Percentiles rank a stretch among this genome's conserved stretches.
Conservation (phyloP, 2,888 invertebrate species). For the Ophonus ardosiacus region DNA sequence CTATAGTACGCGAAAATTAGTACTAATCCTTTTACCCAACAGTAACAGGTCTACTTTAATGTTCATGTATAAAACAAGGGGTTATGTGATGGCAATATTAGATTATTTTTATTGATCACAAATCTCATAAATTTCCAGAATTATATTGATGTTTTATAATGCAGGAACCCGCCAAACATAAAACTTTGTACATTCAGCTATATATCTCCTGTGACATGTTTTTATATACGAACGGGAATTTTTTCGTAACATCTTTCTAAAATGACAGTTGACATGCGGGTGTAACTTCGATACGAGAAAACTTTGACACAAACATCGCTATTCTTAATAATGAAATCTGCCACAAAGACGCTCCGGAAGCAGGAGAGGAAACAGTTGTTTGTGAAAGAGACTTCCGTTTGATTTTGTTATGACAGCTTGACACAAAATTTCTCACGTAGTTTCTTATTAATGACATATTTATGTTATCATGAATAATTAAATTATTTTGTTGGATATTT, state of each 20-base stretch:
- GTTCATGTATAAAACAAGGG: too few species aligned
- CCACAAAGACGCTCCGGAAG: background rate
- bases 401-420: slow-evolving; percentile 23
- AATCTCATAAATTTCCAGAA: background rate
- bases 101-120: background rate
- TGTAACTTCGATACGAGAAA: slow-evolving; percentile 33
- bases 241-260: slow-evolving; percentile 26
- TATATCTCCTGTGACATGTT: background rate
- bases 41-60: too few species aligned
- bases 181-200: background rate
- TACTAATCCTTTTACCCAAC: too few species aligned
- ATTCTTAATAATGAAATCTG: slow-evolving; percentile 34
- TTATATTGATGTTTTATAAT: background rate
- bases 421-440: background rate
- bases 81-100: too few species aligned
- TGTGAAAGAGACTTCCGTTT: slow-evolving; percentile 7
- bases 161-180: background rate
- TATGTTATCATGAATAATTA: background rate
- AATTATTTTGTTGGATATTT: too few species aligned
- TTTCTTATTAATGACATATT: background rate
- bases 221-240: background rate
- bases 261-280: slow-evolving; percentile 37
- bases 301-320: slow-evolving; percentile 24
- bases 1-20: too few species aligned
- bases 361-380: slow-evolving; percentile 6